Base-by-base conservation (phyloP, 2,888 invertebrate genomes). In the Ormyrus nitidulus region DNA sequence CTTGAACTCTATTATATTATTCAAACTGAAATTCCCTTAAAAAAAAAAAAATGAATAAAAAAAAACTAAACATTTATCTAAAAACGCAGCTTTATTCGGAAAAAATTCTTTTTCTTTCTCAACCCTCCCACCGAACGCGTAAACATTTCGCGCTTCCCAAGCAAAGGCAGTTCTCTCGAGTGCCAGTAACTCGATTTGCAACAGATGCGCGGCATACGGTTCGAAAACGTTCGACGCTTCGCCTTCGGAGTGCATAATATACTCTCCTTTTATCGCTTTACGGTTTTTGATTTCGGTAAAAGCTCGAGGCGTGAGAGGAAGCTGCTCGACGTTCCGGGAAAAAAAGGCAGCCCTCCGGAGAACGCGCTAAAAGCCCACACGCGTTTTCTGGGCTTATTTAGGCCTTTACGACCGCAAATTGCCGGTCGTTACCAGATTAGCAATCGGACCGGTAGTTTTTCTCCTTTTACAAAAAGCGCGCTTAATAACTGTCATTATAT, bases 391-490 rank as follows among this genome's bases (percentile, higher is more conserved):
- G 59, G 48, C 46, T 61, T 61, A 66, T 51, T 68, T 58, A 44
- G 61, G 13, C 54, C 13, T 76, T 77, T 64, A 69, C 61, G 62
- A 61, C 44, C 54, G 70, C 70, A 70, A 77, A 77, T 77, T 64
- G 54, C 53, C 61, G 70, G 49, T 77, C 34, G 19, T 77, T 70
- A 69, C 2, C 56, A n/a, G 51, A 34, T 34, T 11, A 34, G 10
- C 64, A 51, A 65, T 13, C 11, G 65, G 49, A 13, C 3, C 59
- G 6, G 10, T 11, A 5, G 34, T 11, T 46, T 46, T 69, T 56
- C 58, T 56, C 44, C 13, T 68, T 34, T 49, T 49, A 7, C 61
- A 62, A 13, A 7, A 6, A 6, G 59, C n/a, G 9, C 10, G 54
- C 44, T 9, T n/a, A 46, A 44, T 11, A 54, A 58, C 34, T 34